Evolutionary conservation across 2,113 vertebrate species (phyloP).

Genomic region (Cochlearius cochlearius): DNA sequence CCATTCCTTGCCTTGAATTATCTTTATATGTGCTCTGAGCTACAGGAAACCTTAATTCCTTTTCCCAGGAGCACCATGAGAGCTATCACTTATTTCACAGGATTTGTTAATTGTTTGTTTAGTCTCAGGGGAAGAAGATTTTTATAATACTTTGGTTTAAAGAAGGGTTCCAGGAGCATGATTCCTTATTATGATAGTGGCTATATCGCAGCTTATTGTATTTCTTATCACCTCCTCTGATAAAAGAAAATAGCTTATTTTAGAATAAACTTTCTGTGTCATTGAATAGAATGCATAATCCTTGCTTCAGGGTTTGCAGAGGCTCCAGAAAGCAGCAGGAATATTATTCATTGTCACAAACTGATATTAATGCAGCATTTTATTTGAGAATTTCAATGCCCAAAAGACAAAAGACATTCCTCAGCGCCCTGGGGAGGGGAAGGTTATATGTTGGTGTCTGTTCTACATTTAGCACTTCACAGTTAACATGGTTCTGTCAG

Average conservation of each 20-base stretch:
- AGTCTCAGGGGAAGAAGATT: neutral
- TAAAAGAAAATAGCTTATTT: constrained; percentile 37
- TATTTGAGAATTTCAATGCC: neutral
- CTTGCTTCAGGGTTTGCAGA: neutral
- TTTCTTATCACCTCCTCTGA: constrained; percentile 21
- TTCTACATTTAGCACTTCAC: neutral
- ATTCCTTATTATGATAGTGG: neutral
- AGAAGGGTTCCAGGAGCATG: neutral
- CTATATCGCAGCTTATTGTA: constrained; percentile 1
- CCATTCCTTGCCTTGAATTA: neutral
- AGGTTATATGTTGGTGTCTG: neutral
- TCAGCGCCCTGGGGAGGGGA: neutral
- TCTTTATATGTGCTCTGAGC: neutral
- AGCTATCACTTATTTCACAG: neutral
- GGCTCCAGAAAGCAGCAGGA: neutral
- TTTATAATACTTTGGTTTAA: neutral
- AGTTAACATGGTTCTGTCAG: neutral
- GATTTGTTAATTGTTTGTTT: constrained; percentile 30
- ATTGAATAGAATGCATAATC: neutral
- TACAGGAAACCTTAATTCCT: neutral
- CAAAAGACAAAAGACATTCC: neutral
- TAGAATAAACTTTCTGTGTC: neutral
- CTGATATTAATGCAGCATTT: neutral
- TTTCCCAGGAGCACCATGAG: neutral
- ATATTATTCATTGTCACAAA: neutral